Base-by-base conservation (phyloP, 2,797 vertebrate species). In the Gallinago nigripennis region DNA sequence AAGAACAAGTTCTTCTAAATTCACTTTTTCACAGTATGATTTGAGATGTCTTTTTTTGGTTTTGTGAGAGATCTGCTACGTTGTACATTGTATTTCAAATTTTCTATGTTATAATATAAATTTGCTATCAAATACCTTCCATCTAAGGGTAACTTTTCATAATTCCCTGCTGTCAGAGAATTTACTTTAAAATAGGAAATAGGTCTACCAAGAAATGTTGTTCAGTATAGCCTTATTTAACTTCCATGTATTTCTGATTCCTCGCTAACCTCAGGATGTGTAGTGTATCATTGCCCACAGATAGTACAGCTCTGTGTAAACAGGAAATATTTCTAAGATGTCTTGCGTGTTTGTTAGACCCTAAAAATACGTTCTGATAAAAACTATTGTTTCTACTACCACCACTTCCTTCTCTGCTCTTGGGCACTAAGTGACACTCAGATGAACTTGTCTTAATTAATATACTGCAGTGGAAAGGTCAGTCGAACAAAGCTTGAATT, bases 251-350 rank as follows among this genome's bases (percentile, higher is more conserved):
- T 82, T 95, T 90, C 91, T 93, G 90, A 92, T 86, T 79, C 60
- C 76, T 82, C 18, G 45, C 65, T 75, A 35, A 86, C 65, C 88
- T 94, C 94, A 97, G 97, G 97, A 97, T 97, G 94, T 84, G 85
- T 57, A 76, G 88, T 50, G 79, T 78, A 95, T 91, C 95, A 90
- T 33, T 94, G 92, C 88, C 93, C 94, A 96, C n/a, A 90, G 94
- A 94, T 86, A 95, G 87, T 88, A 91, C 93, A 81, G 48, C 91
- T 96, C 86, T 76, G 68, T 95, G 96, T 98, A 98, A 98, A 98
- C 98, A 98, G 98, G 98, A 98, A 98, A 98, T 97, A 95, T 88
- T 96, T 97, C 98, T 92, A 96, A 98, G 98, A 98, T 95, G 94
- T 96, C 90, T 96, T 97, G 96, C 96, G 54, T 83, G 50, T 92